These are phyloP conservation scores for Boulengeromyrus knoepffleri DNA, from an alignment of 2,113 vertebrate species.

Conservation along the genomic window DNA sequence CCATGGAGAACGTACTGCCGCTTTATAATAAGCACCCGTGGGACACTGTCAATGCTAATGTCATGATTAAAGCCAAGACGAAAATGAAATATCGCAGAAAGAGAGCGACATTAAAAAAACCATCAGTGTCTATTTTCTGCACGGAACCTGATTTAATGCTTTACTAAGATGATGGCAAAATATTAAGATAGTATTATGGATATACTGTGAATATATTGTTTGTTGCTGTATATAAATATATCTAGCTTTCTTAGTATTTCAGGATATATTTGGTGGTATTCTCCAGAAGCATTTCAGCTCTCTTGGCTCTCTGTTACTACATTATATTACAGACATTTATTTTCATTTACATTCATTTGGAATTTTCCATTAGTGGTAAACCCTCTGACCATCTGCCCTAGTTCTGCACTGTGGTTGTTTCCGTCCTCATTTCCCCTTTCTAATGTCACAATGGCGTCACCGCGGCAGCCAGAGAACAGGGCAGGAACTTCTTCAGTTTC, in stretches of 20 bases:
- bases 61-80: not conserved
- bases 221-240: not conserved
- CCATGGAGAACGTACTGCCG: not conserved
- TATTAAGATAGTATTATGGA: not conserved
- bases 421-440: not conserved
- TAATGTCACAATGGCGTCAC: not conserved
- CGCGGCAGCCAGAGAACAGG: not conserved
- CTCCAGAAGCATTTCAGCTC: not conserved
- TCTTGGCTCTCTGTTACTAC: not conserved
- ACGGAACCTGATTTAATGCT: not conserved
- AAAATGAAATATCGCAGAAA: not conserved
- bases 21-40: not conserved
- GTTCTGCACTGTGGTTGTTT: not conserved
- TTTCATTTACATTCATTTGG: not conserved
- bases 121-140: not conserved
- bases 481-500: not conserved
- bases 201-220: not conserved
- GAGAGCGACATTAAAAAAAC: not conserved
- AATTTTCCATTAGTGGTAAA: not conserved
- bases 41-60: not conserved
- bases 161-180: not conserved
- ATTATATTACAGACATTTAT: not conserved
- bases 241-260: not conserved
- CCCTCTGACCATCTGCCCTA: not conserved
- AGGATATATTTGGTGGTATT: not conserved